phyloP scores from a whole-genome alignment of 2,113 vertebrate species.

The Microcebus jonahi region DNA sequence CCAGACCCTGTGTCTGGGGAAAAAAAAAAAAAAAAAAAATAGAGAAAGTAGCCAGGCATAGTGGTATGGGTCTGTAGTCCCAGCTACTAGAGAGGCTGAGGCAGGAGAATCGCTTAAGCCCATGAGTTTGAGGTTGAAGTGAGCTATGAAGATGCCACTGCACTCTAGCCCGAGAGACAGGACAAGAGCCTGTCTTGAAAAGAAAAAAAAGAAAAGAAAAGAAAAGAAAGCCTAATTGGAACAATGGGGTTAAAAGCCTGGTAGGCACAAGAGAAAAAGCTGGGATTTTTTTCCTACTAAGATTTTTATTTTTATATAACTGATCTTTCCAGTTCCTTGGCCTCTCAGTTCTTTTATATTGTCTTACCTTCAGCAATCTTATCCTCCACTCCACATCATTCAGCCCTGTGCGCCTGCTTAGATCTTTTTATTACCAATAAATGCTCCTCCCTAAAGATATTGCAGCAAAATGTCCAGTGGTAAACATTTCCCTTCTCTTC shows the following conservation, averaged over 20 bases:
- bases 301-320: neutral
- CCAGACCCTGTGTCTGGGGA: no score
- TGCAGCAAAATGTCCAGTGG: neutral
- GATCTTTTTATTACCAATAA: neutral
- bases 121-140: no score
- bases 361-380: neutral
- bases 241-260: neutral
- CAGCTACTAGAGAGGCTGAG: no score
- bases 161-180: no score
- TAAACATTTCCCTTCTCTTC: neutral
- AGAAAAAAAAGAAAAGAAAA: no score
- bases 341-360: neutral
- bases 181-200: no score
- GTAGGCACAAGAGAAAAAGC: neutral
- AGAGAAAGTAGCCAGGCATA: no score
- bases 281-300: neutral
- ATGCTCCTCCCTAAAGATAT: neutral
- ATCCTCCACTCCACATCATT: neutral
- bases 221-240: neutral
- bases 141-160: no score
- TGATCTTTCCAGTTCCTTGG: neutral
- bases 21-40: no score
- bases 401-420: neutral
- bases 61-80: no score
- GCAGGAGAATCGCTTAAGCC: no score